Conservation (phyloP, 2,113 vertebrate genomes). For the Hepsetus odoe region DNA sequence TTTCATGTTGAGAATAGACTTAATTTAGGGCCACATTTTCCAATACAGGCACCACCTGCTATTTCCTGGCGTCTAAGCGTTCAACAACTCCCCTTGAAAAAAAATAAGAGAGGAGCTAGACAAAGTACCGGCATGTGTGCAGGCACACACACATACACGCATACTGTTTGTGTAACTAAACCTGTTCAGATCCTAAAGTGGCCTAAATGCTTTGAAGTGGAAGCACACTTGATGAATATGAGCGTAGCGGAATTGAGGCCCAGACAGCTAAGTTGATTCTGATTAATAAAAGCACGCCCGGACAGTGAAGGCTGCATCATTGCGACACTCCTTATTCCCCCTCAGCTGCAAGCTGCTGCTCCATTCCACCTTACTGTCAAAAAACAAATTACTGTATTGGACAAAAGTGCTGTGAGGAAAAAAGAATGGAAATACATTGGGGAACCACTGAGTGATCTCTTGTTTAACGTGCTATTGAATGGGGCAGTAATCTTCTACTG, state of each 20-base stretch:
- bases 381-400: conserved; percentile 46
- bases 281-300: conserved; percentile 45
- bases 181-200: conserved; percentile 40
- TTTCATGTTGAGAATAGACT: conserved; percentile 42
- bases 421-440: conserved; percentile 45
- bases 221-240: conserved; percentile 48
- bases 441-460: conserved; percentile 51
- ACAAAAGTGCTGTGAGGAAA: conserved; percentile 32
- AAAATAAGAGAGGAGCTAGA: conserved; percentile 43
- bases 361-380: conserved; percentile 34
- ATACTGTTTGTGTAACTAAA: conserved; percentile 29
- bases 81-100: conserved; percentile 46
- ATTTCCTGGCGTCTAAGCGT: conserved; percentile 44
- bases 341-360: conserved; percentile 34
- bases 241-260: conserved; percentile 36
- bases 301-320: conserved; percentile 24
- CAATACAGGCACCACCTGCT: conserved; percentile 56
- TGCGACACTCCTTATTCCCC: conserved; percentile 20
- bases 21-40: conserved; percentile 53
- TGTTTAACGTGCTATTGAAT: conserved; percentile 58
- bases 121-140: conserved; percentile 39
- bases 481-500: conserved; percentile 27
- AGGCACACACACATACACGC: neutral
- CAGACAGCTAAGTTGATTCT: conserved; percentile 41
- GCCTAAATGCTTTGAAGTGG: conserved; percentile 27